These are phyloP conservation scores for Phylloscopus collybita DNA, from an alignment of 2,797 vertebrate genomes.

Conservation along the genomic window DNA sequence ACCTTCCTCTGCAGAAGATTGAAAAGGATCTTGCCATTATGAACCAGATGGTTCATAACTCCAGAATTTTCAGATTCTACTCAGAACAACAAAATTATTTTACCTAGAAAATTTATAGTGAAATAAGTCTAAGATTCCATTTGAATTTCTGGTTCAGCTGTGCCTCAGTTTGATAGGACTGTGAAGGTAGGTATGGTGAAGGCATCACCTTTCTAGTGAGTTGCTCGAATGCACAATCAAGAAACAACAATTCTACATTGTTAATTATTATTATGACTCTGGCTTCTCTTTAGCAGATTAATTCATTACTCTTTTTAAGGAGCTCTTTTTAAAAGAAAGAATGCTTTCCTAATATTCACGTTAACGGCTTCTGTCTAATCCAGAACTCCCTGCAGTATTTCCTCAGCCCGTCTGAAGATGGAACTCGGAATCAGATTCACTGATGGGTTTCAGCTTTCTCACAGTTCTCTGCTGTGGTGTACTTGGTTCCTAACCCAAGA, in stretches of 20 bases:
- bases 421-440: not conserved
- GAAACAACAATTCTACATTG: not conserved
- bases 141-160: not conserved
- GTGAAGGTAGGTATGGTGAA: not conserved
- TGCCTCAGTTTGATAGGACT: not conserved
- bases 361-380: not conserved
- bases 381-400: not conserved
- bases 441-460: not conserved
- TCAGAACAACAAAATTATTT: not conserved
- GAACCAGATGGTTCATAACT: fast-evolving
- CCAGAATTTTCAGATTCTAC: not conserved
- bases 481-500: not conserved
- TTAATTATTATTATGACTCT: not conserved
- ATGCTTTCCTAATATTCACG: not conserved
- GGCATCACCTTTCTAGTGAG: not conserved
- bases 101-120: not conserved
- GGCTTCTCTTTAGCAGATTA: not conserved
- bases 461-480: not conserved
- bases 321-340: not conserved
- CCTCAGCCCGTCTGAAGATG: not conserved
- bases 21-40: not conserved
- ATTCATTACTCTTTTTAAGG: not conserved
- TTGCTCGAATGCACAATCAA: not conserved
- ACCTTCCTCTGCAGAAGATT: not conserved
- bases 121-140: not conserved